Conservation (phyloP, 2,113 vertebrate species). For the Equus quagga region DNA sequence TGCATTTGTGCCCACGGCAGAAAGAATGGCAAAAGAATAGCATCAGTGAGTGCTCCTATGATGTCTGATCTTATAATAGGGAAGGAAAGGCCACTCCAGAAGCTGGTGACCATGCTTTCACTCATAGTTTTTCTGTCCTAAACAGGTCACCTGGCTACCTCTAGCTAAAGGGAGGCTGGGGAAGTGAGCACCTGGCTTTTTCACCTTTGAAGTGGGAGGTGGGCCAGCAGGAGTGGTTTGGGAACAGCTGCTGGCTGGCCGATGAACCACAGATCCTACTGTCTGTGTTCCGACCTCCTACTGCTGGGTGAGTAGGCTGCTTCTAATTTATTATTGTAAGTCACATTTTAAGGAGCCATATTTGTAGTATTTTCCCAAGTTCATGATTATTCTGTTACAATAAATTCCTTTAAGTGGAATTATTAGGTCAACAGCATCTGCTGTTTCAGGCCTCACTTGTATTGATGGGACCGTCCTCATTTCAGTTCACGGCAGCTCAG, state of each 20-base stretch:
- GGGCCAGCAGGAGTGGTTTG: neutral
- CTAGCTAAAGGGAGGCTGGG: neutral
- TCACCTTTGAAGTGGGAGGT: no score
- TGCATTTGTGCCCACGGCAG: neutral
- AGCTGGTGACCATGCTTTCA: fast-evolving
- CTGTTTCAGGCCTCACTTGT: neutral
- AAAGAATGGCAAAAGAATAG: neutral
- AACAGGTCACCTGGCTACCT: no score
- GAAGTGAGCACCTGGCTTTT: neutral
- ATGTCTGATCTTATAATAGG: neutral
- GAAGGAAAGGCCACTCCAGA: neutral
- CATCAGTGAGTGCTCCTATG: neutral
- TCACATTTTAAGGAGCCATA: constrained; percentile 2
- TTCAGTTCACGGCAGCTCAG: neutral
- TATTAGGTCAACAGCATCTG: neutral
- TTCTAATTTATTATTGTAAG: neutral
- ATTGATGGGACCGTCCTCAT: fast-evolving
- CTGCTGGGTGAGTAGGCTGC: neutral
- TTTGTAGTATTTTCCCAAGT: neutral
- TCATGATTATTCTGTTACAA: constrained; percentile 22
- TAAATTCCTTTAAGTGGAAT: constrained; percentile 48
- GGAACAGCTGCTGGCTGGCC: neutral
- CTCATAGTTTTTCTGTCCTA: neutral
- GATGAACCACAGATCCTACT: fast-evolving
- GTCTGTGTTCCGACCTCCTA: no score